Conservation (phyloP, 1,140 invertebrate species). For the Schlechtendalia chinensis region DNA sequence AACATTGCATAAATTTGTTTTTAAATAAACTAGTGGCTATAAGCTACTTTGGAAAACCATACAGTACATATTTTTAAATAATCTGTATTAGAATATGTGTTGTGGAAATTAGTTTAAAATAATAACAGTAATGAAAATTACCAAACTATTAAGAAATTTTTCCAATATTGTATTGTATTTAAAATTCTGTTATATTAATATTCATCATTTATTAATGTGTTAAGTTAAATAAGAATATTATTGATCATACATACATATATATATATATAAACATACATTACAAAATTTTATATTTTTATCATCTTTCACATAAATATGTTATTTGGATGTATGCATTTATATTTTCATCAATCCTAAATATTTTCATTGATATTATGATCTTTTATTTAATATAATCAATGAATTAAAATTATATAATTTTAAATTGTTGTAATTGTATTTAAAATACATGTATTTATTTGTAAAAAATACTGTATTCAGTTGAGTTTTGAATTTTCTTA, state of each 20-base stretch:
- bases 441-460: not conserved
- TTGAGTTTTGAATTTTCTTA: not conserved
- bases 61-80: no score
- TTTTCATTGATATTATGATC: not conserved
- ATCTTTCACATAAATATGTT: not conserved
- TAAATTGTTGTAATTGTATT: slow-evolving; percentile 2
- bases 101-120: no score
- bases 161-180: no score
- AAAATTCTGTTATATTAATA: no score
- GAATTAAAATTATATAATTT: slow-evolving; percentile 5
- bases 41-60: no score
- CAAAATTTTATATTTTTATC: not conserved
- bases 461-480: not conserved
- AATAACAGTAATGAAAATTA: no score
- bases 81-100: no score
- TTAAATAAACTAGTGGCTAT: no score
- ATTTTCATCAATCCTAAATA: not conserved
- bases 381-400: not conserved
- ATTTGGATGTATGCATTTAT: not conserved
- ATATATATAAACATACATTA: not conserved
- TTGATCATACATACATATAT: not conserved
- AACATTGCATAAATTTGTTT: no score
- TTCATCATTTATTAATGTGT: not conserved
- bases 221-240: not conserved
- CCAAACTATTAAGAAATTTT: no score